Percentiles rank a stretch among this genome's conserved stretches.
phyloP scores from a whole-genome alignment of 2,113 vertebrate species.

The Phylloscopus trochiloides region DNA sequence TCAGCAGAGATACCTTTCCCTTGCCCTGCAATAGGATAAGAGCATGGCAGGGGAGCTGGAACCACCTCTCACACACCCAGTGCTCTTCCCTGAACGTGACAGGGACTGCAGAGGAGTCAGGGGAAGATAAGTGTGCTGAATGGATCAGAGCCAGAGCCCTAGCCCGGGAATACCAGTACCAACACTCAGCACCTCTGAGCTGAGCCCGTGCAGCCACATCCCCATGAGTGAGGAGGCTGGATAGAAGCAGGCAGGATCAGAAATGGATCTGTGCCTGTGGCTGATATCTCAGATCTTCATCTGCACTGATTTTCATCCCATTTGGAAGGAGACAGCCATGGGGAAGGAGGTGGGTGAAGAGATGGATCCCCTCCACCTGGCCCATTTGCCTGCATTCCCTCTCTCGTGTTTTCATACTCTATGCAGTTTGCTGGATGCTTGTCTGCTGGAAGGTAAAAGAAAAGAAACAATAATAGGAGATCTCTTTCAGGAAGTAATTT shows the following conservation, averaged over 20 bases:
- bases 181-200: not conserved
- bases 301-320: not conserved
- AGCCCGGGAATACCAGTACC: not conserved
- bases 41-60: not conserved
- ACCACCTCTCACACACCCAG: not conserved
- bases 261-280: not conserved
- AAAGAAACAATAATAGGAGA: not conserved
- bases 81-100: not conserved
- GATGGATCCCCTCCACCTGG: not conserved
- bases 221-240: not conserved
- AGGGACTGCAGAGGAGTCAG: not conserved
- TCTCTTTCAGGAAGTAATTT: not conserved
- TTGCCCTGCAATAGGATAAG: not conserved
- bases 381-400: not conserved
- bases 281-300: not conserved
- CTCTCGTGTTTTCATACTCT: not conserved
- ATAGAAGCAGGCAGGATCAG: not conserved
- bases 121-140: not conserved
- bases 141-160: not conserved
- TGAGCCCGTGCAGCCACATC: rapidly evolving
- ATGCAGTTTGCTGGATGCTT: not conserved
- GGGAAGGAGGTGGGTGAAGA: not conserved
- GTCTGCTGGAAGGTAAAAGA: not conserved
- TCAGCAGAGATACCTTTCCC: not conserved
- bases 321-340: not conserved